Conservation (phyloP, 2,113 vertebrate genomes). For the Danionella cerebrum region DNA sequence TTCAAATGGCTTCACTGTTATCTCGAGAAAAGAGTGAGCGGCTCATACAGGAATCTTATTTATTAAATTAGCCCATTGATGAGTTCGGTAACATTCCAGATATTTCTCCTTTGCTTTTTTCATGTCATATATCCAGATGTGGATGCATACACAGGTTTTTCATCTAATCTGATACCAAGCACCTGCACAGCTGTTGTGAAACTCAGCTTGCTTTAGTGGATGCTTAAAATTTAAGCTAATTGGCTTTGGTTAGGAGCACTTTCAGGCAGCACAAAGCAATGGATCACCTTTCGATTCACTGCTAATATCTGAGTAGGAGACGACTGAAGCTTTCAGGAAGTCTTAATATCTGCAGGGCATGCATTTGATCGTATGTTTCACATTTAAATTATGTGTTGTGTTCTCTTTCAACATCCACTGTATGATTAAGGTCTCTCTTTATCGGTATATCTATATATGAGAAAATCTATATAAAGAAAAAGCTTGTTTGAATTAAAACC, state of each 20-base stretch:
- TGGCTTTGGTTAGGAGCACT: not conserved
- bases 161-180: not conserved
- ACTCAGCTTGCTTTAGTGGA: conserved; percentile 14
- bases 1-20: conserved; percentile 26
- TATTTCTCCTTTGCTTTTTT: not conserved
- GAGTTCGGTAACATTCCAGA: conserved; percentile 21
- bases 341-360: conserved; percentile 73
- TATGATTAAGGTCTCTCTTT: conserved; percentile 88
- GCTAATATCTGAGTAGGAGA: conserved; percentile 62
- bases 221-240: conserved; percentile 27
- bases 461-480: conserved; percentile 57
- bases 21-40: conserved; percentile 16
- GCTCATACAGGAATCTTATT: not conserved
- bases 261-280: conserved; percentile 4
- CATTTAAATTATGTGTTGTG: conserved; percentile 80
- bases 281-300: not conserved
- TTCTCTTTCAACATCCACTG: conserved; percentile 82
- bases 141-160: not conserved
- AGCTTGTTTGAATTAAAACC: conserved; percentile 78
- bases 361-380: conserved; percentile 78
- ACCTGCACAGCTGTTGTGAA: not conserved
- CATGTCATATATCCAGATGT: not conserved
- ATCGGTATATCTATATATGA: conserved; percentile 49
- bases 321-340: conserved; percentile 49
- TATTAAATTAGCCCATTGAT: conserved; percentile 7